Evolutionary conservation across 1,140 invertebrate genomes (phyloP).

Genomic region (Lepidurus arcticus): DNA sequence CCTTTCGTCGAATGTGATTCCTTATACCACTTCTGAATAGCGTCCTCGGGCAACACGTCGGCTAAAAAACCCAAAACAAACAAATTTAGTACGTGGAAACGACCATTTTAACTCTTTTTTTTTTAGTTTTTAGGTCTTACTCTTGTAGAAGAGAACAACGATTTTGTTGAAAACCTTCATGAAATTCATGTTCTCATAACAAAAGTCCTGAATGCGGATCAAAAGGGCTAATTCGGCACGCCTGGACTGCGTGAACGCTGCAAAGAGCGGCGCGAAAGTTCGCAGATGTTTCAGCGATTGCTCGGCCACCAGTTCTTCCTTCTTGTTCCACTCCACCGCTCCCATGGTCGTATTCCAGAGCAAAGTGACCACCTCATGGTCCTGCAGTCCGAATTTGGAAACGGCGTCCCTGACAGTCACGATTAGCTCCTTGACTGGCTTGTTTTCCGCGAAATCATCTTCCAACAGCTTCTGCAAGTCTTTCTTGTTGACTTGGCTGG

Average conservation of each 20-base stretch:
- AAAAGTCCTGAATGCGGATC: conserved; percentile 90
- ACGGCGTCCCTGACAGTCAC: conserved; percentile 78
- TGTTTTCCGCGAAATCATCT: conserved; percentile 75
- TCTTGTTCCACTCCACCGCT: conserved; percentile 95
- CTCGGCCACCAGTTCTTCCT: conserved; percentile 90
- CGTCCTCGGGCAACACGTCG: conserved; percentile 84
- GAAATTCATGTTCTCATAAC: conserved; percentile 98
- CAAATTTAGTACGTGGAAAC: conserved; percentile 24
- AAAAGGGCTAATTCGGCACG: conserved; percentile 81
- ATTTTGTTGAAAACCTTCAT: conserved; percentile 98
- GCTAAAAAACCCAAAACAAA: conserved; percentile 45
- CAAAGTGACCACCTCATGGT: conserved; percentile 75
- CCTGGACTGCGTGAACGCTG: conserved; percentile 73
- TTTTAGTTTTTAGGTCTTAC: conserved; percentile 46
- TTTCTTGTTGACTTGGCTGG: conserved; percentile 72
- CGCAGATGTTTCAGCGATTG: conserved; percentile 87
- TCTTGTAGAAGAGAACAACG: conserved; percentile 91
- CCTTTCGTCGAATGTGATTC: conserved; percentile 87
- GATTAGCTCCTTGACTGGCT: conserved; percentile 72
- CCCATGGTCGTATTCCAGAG: conserved; percentile 92
- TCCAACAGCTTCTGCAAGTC: conserved; percentile 67
- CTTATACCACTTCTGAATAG: conserved; percentile 89
- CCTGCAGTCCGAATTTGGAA: conserved; percentile 68
- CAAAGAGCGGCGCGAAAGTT: conserved; percentile 74
- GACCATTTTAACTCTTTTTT: not conserved